A percentile compares a stretch with the other conserved stretches of the same genome.
Evolutionary conservation across 2,797 vertebrate genomes (phyloP).

Genomic region (Glyptemys insculpta): DNA sequence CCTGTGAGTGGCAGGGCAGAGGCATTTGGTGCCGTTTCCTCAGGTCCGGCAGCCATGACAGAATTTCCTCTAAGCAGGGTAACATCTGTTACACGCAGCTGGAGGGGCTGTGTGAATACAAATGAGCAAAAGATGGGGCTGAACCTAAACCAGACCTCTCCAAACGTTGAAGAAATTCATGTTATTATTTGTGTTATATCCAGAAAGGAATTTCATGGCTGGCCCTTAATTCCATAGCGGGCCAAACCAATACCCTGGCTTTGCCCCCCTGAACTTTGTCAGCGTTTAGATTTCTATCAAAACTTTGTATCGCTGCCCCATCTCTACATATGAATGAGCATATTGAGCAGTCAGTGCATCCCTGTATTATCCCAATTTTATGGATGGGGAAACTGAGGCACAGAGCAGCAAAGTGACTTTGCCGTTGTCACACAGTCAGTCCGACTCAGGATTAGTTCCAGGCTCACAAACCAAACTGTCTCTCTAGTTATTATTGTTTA

Average conservation of each 20-base stretch:
- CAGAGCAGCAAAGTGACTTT: neutral
- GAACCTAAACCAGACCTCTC: neutral
- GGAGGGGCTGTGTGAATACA: neutral
- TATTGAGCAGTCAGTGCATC: neutral
- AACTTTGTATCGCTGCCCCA: neutral
- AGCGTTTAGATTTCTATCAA: neutral
- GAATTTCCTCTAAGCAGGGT: neutral
- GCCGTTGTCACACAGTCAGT: neutral
- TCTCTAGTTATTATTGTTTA: neutral
- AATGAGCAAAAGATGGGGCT: neutral
- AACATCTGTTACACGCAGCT: neutral
- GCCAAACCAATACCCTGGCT: neutral
- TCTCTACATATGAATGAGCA: neutral
- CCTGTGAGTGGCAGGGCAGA: neutral
- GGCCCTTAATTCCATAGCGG: neutral
- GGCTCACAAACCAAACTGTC: neutral
- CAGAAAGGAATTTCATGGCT: too few species aligned
- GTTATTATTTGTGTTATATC: neutral
- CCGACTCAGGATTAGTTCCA: neutral
- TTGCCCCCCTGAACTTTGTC: too few species aligned
- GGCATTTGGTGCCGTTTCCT: neutral
- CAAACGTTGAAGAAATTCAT: neutral
- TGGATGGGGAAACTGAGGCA: neutral
- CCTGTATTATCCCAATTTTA: neutral
- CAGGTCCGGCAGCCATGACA: neutral